These are phyloP conservation scores for Lithophane semibrunnea DNA, from an alignment of 2,888 invertebrate genomes.

Conservation along the genomic window DNA sequence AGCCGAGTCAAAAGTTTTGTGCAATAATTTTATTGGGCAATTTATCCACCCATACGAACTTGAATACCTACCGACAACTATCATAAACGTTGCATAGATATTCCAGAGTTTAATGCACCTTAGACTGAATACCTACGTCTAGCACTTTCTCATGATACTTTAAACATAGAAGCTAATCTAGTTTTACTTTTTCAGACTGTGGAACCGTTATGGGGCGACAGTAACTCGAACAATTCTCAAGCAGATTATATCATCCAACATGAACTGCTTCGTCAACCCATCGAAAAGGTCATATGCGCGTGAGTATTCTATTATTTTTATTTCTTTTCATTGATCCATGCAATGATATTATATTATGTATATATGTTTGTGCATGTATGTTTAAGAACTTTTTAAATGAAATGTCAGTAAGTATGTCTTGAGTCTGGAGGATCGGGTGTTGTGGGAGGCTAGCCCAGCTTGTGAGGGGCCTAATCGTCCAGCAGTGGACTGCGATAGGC, in stretches of 20 bases:
- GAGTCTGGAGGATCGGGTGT: not conserved
- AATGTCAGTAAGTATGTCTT: not conserved
- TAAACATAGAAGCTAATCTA: not conserved
- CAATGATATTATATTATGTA: too few relatives aligned
- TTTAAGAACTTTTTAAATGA: not conserved
- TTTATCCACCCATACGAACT: not conserved
- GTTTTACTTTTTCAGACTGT: slow-evolving; percentile 26
- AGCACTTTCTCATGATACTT: not conserved
- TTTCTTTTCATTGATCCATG: not conserved
- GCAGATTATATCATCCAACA: slow-evolving; percentile 38
- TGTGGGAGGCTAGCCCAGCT: too few relatives aligned
- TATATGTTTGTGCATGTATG: too few relatives aligned
- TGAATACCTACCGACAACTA: not conserved
- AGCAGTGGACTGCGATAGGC: too few relatives aligned
- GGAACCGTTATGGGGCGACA: slow-evolving; percentile 1
- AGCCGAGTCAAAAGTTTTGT: not conserved
- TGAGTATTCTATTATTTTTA: slow-evolving; percentile 6
- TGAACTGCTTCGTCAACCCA: slow-evolving; percentile 17
- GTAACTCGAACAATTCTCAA: not conserved
- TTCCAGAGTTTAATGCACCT: not conserved
- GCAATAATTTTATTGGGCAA: not conserved
- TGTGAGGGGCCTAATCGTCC: not conserved
- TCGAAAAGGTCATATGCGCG: slow-evolving; percentile 46
- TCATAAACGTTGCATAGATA: not conserved
- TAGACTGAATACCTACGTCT: not conserved